These are phyloP conservation scores for Mionectes olivaceus DNA, from an alignment of 2,797 vertebrate genomes.

Conservation along the genomic window DNA sequence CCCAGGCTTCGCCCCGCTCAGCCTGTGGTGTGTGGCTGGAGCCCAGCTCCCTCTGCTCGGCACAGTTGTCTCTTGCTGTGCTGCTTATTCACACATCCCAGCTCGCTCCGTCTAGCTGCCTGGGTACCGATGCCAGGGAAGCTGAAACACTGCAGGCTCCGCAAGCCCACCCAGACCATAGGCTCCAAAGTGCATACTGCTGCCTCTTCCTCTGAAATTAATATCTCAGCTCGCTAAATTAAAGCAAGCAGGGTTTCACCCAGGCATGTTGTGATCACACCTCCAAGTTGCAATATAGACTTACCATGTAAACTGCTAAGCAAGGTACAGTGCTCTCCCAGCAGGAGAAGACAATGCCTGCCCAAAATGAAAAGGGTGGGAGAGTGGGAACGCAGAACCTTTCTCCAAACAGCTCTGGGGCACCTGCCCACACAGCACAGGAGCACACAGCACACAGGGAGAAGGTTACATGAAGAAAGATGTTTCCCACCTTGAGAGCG, in stretches of 20 bases:
- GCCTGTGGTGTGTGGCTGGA: not conserved
- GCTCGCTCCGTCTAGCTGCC: slow-evolving; percentile 47
- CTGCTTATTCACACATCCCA: slow-evolving; percentile 55
- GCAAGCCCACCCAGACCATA: slow-evolving; percentile 54
- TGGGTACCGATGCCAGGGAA: slow-evolving; percentile 28
- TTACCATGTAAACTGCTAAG: slow-evolving; percentile 66
- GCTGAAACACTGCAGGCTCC: slow-evolving; percentile 33
- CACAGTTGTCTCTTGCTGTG: not conserved
- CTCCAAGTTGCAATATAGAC: slow-evolving; percentile 64
- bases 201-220: slow-evolving; percentile 58
- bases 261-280: slow-evolving; percentile 67
- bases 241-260: slow-evolving; percentile 65
- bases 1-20: not conserved
- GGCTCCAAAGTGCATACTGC: slow-evolving; percentile 51
- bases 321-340: slow-evolving; percentile 57
- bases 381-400: not conserved
- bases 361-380: not conserved
- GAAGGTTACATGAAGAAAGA: not conserved
- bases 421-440: not conserved
- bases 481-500: not conserved
- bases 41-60: not conserved
- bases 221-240: slow-evolving; percentile 69
- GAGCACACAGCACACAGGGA: accelerated
- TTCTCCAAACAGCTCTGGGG: not conserved
- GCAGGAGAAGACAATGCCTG: slow-evolving; percentile 62